These are phyloP conservation scores for Oreohelix idahoensis DNA, from an alignment of 1,140 invertebrate species.

Conservation along the genomic window DNA sequence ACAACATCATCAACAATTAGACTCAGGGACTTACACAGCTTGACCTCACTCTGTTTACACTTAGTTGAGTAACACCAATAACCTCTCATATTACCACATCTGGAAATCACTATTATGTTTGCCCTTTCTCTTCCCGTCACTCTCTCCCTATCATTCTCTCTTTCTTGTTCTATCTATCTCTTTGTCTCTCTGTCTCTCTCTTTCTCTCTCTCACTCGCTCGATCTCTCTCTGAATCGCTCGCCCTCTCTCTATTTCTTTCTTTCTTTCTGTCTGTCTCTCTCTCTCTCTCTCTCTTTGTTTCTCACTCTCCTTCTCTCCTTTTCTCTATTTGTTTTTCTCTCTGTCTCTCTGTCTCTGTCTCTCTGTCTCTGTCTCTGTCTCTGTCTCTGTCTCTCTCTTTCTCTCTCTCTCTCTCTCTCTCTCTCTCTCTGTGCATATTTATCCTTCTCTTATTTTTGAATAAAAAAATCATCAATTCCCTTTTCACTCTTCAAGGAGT, in stretches of 20 bases:
- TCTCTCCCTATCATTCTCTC: constrained; percentile 6
- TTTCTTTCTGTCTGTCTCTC: background rate
- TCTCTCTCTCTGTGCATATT: background rate
- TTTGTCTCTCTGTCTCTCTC: background rate
- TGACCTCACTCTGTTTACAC: no score
- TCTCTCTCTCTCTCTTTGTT: background rate
- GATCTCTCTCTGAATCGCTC: background rate
- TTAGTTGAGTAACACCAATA: no score
- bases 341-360: background rate
- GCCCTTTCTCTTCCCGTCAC: background rate
- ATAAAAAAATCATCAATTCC: no score
- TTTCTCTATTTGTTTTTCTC: background rate
- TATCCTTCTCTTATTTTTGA: background rate
- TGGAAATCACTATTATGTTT: background rate
- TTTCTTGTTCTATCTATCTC: background rate
- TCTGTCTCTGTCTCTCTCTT: background rate
- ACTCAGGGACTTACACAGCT: no score
- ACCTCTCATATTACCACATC: no score
- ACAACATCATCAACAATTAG: no score
- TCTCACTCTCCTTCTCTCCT: background rate
- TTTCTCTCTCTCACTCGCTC: background rate
- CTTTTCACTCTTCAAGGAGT: no score
- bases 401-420: background rate
- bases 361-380: background rate
- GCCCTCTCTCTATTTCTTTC: background rate